Percentiles rank a stretch among this genome's conserved stretches.
Evolutionary conservation across 2,888 invertebrate genomes (phyloP).

Genomic region (Volucella zonaria): DNA sequence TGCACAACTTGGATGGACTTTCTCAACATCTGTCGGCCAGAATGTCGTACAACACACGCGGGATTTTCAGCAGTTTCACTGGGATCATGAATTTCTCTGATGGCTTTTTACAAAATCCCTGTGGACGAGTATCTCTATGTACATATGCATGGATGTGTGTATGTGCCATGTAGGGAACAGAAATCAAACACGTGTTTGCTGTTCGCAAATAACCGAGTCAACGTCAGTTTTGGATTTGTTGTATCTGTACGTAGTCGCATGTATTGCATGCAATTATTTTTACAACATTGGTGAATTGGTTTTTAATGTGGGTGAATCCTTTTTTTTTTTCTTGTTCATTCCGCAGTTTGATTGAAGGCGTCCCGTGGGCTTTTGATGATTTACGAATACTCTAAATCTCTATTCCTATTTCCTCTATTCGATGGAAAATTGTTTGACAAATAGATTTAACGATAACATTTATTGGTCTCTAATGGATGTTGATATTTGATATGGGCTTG

Average conservation of each 20-base stretch:
- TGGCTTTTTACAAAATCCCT: background rate
- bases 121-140: background rate
- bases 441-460: slow-evolving; percentile 1
- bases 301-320: slow-evolving; percentile 38
- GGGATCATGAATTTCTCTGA: background rate
- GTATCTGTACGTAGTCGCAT: background rate
- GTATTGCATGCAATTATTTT: slow-evolving; percentile 22
- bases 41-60: slow-evolving; percentile 52
- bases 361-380: background rate
- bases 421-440: slow-evolving; percentile 18
- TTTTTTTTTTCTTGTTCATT: background rate
- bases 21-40: slow-evolving; percentile 64
- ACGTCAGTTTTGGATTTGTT: slow-evolving; percentile 9
- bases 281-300: slow-evolving; percentile 2
- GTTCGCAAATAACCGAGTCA: slow-evolving; percentile 33
- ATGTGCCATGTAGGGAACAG: background rate
- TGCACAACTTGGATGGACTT: slow-evolving; percentile 33
- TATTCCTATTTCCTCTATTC: background rate
- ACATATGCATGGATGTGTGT: background rate
- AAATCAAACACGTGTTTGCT: slow-evolving; percentile 34
- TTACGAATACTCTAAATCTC: background rate
- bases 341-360: background rate
- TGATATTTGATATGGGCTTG: slow-evolving; percentile 27
- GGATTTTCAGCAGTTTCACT: slow-evolving; percentile 39
- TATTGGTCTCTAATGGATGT: slow-evolving; percentile 21